Conservation (phyloP, 2,888 invertebrate genomes). For the Vandiemenella viatica region DNA sequence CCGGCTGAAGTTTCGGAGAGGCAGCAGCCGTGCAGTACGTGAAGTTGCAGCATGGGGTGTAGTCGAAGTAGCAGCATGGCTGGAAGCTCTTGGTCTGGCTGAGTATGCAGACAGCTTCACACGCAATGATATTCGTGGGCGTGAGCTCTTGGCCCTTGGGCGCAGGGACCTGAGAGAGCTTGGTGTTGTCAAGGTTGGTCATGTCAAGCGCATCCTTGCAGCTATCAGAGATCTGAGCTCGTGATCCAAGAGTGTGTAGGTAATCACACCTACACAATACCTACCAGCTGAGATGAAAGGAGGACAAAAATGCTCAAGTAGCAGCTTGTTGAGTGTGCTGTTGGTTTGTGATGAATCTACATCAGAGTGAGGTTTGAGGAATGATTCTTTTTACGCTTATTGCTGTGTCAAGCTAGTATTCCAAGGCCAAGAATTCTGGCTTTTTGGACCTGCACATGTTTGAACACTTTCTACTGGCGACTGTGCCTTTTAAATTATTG, state of each 20-base stretch:
- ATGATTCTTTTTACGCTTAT: no score
- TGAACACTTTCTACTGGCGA: no score
- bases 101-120: conserved; percentile 87
- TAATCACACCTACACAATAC: no score
- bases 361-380: no score
- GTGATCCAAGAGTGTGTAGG: conserved; percentile 14
- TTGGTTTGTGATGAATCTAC: no score
- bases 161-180: conserved; percentile 77
- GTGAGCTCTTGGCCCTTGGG: conserved; percentile 73
- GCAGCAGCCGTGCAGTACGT: conserved; percentile 29
- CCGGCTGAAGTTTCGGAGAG: conserved; percentile 48
- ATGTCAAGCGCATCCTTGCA: conserved; percentile 85
- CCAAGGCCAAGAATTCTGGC: no score
- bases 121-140: conserved; percentile 80
- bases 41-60: conserved; percentile 63
- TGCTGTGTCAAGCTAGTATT: no score
- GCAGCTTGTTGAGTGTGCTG: no score
- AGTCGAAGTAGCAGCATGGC: conserved; percentile 79
- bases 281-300: no score
- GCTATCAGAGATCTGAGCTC: conserved; percentile 66
- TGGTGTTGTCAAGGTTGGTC: conserved; percentile 88
- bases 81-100: conserved; percentile 71
- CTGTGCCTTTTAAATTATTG: no score
- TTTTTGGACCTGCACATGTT: no score
- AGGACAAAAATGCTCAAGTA: no score